phyloP scores from a whole-genome alignment of 2,113 vertebrate species.

The Callocephalon fimbriatum region DNA sequence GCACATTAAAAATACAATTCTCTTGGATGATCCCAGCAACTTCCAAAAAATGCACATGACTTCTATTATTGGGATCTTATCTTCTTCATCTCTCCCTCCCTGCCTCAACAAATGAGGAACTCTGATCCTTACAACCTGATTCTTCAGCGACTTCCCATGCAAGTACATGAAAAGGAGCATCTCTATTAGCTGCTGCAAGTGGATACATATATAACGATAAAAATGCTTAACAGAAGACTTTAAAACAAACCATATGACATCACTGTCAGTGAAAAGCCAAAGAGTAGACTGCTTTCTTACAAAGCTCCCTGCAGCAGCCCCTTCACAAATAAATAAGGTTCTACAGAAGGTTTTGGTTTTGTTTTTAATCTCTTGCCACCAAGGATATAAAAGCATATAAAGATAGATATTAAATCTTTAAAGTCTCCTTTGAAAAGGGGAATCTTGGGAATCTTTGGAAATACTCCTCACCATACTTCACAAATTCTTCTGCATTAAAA shows the following conservation, averaged over 20 bases:
- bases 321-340: neutral
- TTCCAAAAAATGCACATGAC: neutral
- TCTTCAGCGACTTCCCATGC: neutral
- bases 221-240: neutral
- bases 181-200: neutral
- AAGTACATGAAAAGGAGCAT: neutral
- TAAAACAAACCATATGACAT: neutral
- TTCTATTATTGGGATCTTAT: neutral
- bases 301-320: neutral
- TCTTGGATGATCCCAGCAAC: neutral
- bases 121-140: neutral
- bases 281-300: neutral
- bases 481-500: neutral
- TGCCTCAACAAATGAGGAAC: neutral
- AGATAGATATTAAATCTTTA: neutral
- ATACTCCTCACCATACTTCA: neutral
- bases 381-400: neutral
- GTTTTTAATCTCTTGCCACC: neutral
- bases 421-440: neutral
- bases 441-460: neutral
- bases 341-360: neutral
- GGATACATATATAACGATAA: neutral
- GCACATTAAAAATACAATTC: neutral
- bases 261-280: neutral
- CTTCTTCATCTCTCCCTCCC: neutral